Evolutionary conservation across 2,113 vertebrate species (phyloP).

Genomic region (Myiopsitta monachus): DNA sequence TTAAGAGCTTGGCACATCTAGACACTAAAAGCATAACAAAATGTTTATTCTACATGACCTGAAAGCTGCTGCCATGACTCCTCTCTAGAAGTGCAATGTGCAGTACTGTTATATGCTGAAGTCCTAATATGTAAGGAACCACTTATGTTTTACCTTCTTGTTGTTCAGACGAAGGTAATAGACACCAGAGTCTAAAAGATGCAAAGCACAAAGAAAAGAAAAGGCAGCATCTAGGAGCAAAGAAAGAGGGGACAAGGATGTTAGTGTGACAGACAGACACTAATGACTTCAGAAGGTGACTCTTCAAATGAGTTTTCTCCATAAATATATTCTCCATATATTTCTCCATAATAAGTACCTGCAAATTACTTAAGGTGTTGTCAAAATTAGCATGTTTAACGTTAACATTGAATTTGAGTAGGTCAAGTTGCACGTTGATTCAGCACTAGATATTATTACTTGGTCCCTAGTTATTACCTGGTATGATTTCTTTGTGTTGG

Average conservation of each 20-base stretch:
- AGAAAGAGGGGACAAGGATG: conserved; percentile 60
- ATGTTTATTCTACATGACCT: background rate
- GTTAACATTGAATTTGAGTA: background rate
- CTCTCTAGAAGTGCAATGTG: background rate
- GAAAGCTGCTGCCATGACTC: background rate
- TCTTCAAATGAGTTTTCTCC: background rate
- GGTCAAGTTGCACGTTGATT: background rate
- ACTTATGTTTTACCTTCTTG: conserved; percentile 71
- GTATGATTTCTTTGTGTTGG: background rate
- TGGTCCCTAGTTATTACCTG: background rate
- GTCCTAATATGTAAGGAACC: background rate
- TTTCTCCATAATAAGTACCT: background rate
- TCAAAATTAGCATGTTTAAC: background rate
- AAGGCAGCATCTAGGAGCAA: conserved; percentile 76
- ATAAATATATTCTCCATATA: background rate
- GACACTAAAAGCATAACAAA: background rate
- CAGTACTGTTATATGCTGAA: background rate
- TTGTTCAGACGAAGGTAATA: conserved; percentile 63
- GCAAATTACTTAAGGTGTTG: background rate
- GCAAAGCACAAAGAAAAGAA: conserved; percentile 73
- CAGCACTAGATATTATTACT: background rate
- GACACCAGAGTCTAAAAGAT: conserved; percentile 72
- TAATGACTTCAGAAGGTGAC: background rate
- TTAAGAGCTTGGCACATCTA: background rate
- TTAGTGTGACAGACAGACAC: conserved; percentile 45